Base-by-base conservation (phyloP, 2,888 invertebrate species). In the Phasia obesa region DNA sequence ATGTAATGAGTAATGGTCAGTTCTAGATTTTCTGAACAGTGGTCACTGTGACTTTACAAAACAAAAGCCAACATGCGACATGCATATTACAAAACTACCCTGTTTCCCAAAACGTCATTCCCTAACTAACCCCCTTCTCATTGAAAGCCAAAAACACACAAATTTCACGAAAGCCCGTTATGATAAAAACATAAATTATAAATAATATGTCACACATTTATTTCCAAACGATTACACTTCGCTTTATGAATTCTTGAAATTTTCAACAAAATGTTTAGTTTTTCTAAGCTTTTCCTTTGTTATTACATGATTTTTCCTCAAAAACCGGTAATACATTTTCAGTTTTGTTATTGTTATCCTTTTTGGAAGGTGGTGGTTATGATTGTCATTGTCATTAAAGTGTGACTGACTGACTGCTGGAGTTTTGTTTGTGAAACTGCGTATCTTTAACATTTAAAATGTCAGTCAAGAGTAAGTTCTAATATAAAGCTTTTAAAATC, bases 211-310 rank as follows among this genome's bases (percentile, higher is more conserved):
- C 76, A 71, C 21, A 80, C 62, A 75, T 80, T 84, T 77, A 74
- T 84, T 85, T 85, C 81, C 84, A 84, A 84, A 71, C 79, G 79
- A 80, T 82, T 85, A 57, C 74, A 78, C 74, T 49, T 67, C 7
- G 17, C 55, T 25, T n/a, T 38, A 17, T 59, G 27, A 19, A 35
- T 59, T 35, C 19, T 35, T 25, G 13, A 23, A 21, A 13, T 4
- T 38, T 38, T 17, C 3, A 49, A 38, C 2, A 25, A 35, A 62
- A 31, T 11, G 4, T 49, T 17, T 25, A 7, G 4, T n/a, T 73
- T 73, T 73, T 53, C 27, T 44, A 53, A 55, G 44, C 31, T 64
- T 74, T 74, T 55, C 27, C n/a, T 19, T 62, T 55, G 21, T 53
- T 62, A 13, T 47, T 27, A 21, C 2, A 19, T n/a, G 15, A 73